phyloP scores from a whole-genome alignment of 2,888 invertebrate genomes.

The Hemithea aestivaria region DNA sequence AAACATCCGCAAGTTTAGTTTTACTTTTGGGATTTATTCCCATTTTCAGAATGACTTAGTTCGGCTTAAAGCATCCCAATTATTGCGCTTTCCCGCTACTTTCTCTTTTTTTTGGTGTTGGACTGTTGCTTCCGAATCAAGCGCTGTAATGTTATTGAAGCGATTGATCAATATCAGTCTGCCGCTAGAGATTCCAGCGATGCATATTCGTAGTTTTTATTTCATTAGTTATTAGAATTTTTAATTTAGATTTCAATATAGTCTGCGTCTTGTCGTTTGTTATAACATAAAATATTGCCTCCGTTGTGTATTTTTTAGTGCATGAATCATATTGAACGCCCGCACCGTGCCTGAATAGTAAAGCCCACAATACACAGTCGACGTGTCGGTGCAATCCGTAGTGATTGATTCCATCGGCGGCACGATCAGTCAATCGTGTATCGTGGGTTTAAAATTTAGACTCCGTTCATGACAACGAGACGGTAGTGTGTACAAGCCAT shows the following conservation, averaged over 20 bases:
- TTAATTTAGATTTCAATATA: constrained; percentile 1
- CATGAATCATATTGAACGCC: constrained; percentile 19
- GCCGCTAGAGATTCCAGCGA: background rate
- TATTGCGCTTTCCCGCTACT: constrained; percentile 45
- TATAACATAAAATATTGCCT: constrained; percentile 20
- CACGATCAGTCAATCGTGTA: too few relatives aligned
- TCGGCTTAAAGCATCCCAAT: constrained; percentile 21
- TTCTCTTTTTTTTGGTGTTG: constrained; percentile 52
- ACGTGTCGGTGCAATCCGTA: too few relatives aligned
- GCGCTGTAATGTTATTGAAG: background rate
- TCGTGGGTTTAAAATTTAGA: too few relatives aligned
- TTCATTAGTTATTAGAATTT: constrained; percentile 7
- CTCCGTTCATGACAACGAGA: constrained; percentile 20
- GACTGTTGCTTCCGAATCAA: constrained; percentile 37
- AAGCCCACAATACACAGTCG: too few relatives aligned
- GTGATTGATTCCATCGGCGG: too few relatives aligned
- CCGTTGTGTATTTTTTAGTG: constrained; percentile 14
- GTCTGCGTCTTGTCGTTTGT: constrained; percentile 16
- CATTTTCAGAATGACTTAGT: constrained; percentile 5
- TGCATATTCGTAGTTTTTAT: constrained; percentile 10
- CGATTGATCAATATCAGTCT: background rate
- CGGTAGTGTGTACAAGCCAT: constrained; percentile 24
- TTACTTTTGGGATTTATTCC: constrained; percentile 3
- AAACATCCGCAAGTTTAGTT: constrained; percentile 15
- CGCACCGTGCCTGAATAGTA: constrained; percentile 39